Conservation (phyloP, 1,140 invertebrate genomes). For the Scaptomyza montana region DNA sequence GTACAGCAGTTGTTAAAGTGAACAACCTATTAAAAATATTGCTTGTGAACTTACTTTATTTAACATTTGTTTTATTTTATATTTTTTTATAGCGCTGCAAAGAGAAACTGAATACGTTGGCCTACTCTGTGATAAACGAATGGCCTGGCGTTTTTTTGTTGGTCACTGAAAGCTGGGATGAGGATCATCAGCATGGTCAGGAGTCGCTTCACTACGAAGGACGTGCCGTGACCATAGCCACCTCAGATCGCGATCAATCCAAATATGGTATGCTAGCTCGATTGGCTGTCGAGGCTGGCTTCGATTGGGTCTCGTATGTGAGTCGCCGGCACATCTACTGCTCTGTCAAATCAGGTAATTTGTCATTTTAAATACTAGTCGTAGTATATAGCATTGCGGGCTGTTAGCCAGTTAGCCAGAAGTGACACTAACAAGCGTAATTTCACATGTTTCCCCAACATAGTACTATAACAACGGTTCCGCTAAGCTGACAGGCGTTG, state of each 20-base stretch:
- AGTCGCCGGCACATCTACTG: slow-evolving; percentile 97
- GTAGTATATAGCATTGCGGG: slow-evolving; percentile 2
- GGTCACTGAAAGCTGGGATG: slow-evolving; percentile 97
- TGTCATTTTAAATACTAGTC: slow-evolving; percentile 23
- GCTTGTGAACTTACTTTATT: too few relatives aligned
- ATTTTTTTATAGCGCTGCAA: slow-evolving; percentile 91
- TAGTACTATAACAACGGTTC: slow-evolving; percentile 46
- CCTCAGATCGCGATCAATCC: slow-evolving; percentile 94
- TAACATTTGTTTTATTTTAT: slow-evolving; percentile 55
- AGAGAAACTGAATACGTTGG: slow-evolving; percentile 96
- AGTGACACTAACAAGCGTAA: slow-evolving; percentile 83
- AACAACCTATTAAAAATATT: slow-evolving; percentile 21
- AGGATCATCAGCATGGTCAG: slow-evolving; percentile 90
- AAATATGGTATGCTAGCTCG: slow-evolving; percentile 98
- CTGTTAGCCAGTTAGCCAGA: slow-evolving; percentile 64
- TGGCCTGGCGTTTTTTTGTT: slow-evolving; percentile 97
- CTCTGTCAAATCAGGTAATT: slow-evolving; percentile 97
- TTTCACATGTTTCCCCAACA: slow-evolving; percentile 74
- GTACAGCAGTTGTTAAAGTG: neutral
- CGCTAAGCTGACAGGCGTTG: slow-evolving; percentile 82
- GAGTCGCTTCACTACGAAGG: slow-evolving; percentile 98
- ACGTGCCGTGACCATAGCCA: slow-evolving; percentile 97
- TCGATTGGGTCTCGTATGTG: slow-evolving; percentile 99
- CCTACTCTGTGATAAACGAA: slow-evolving; percentile 98
- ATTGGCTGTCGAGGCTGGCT: slow-evolving; percentile 97